Evolutionary conservation across 2,797 vertebrate genomes (phyloP), one percentile per base, ranked within the genome.

Genomic region (Carduelis carduelis): DNA sequence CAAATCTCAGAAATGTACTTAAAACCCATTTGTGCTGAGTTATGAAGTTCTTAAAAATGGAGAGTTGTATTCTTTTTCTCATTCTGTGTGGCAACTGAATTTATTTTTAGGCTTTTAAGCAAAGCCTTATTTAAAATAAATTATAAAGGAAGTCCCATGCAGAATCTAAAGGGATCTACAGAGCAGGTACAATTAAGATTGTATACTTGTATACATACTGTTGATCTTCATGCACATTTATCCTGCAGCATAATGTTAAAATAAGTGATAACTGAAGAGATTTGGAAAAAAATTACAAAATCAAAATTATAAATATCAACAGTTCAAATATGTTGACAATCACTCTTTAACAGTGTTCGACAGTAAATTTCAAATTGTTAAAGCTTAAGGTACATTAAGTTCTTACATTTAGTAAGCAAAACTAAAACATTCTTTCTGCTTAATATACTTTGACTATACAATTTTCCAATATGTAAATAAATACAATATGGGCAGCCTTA

Each of bases 201-300:
- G 63, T 88, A 61, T 56, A 84, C 14, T 95, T 71, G 35, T 94
- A 97, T 98, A 98, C 98, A 97, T 98, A 98, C 98, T 97, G 96
- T 97, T 87, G 94, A 89, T 97, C 97, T 96, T 97, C 98, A 93
- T 95, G 97, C 79, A 97, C 89, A 96, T 97, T 96, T 97, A 97
- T 98, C 97, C 98, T 98, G 98, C 96, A 98, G 98, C 97, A 97
- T 78, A 98, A 98, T 87, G 94, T 98, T 97, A 98, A 97, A 98
- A 97, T 96, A 98, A 97, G 97, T 96, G 75, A 96, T 56, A 97
- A 98, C 95, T 97, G 96, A 97, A 93, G 95, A 97, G 89, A 95
- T 86, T 87, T 90, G 87, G 94, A 94, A 97, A 94, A 95, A 92
- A 92, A 93, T 75, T 92, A 81, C 70, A 82, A 93, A 79, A 77